Evolutionary conservation across 2,797 vertebrate genomes (phyloP), one percentile per base, ranked within the genome.

Genomic region (Phoeniculus purpureus): DNA sequence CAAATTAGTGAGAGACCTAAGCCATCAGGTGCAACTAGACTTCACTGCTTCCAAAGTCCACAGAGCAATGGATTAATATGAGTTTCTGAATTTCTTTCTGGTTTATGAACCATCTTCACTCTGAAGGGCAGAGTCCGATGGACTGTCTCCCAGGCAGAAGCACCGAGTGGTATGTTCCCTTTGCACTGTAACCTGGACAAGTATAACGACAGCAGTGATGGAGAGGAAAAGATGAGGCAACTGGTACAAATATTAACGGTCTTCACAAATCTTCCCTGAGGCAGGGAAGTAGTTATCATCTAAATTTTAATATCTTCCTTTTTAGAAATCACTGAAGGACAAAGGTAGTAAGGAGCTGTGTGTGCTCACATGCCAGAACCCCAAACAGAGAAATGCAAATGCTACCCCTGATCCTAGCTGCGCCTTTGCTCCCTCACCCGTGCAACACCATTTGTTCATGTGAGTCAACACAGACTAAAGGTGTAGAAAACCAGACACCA

Each of bases 401-500:
- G 71, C 54, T 67, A 62, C 81, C 87, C 75, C 75, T 81, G 94
- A 94, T 94, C n/a, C 76, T 94, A 92, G 94, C 95, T 82, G 65
- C 0, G 2, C 72, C 94, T 96, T 94, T 94, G 94, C 77, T 95
- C 92, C 66, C 40, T 89, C 89, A 91, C 23, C 93, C 90, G 81
- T 93, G 89, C 94, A 96, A 89, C 15, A 37, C 37, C 73, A 34
- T 50, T 87, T 85, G 52, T 48, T 84, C 92, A 62, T 61, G 84
- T 77, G 15, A 72, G 81, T 68, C 85, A 73, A 68, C 84, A 92
- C 84, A 72, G 22, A 84, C 65, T 72, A 80, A 80, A 86, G 5
- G 8, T n/a, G 51, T 16, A 88, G 51, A 77, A 85, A 95, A 88
- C 47, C 7, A 85, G 58, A 92, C 61, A 93, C 19, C 26, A 65